phyloP scores from a whole-genome alignment of 2,888 invertebrate genomes.

The Mimachlamys varia region DNA sequence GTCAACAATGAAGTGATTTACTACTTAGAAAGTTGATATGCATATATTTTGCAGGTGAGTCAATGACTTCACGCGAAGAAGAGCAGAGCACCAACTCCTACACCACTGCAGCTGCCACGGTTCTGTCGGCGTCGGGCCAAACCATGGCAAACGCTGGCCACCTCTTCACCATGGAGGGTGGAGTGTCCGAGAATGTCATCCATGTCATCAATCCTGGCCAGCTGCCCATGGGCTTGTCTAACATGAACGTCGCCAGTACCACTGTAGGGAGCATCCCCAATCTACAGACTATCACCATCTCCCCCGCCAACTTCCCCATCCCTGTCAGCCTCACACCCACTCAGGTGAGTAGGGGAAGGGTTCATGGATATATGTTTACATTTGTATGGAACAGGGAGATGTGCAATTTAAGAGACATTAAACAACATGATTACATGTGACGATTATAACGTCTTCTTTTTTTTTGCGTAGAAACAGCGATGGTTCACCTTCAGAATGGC shows the following conservation, averaged over 20 bases:
- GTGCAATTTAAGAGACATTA: too few relatives aligned
- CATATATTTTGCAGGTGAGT: constrained; percentile 43
- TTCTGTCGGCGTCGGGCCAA: not conserved
- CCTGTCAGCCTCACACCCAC: constrained; percentile 69
- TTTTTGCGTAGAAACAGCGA: too few relatives aligned
- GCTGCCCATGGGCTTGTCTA: constrained; percentile 40
- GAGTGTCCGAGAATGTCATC: constrained; percentile 68
- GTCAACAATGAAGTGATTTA: too few relatives aligned
- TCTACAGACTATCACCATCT: constrained; percentile 76
- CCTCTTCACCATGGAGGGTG: constrained; percentile 60
- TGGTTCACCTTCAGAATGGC: too few relatives aligned
- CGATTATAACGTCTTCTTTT: too few relatives aligned
- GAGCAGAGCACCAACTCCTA: constrained; percentile 38
- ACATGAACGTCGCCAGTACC: constrained; percentile 47
- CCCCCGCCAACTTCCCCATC: constrained; percentile 72
- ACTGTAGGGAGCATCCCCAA: constrained; percentile 58
- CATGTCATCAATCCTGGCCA: constrained; percentile 70
- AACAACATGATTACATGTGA: too few relatives aligned
- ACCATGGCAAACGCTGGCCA: constrained; percentile 24
- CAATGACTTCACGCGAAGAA: constrained; percentile 46
- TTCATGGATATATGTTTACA: too few relatives aligned
- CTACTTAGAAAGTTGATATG: too few relatives aligned
- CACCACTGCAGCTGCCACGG: constrained; percentile 39
- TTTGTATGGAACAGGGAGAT: too few relatives aligned
- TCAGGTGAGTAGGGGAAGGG: constrained; percentile 39